phyloP scores from a whole-genome alignment of 1,140 invertebrate species.

The Rhyacophila brunnea region DNA sequence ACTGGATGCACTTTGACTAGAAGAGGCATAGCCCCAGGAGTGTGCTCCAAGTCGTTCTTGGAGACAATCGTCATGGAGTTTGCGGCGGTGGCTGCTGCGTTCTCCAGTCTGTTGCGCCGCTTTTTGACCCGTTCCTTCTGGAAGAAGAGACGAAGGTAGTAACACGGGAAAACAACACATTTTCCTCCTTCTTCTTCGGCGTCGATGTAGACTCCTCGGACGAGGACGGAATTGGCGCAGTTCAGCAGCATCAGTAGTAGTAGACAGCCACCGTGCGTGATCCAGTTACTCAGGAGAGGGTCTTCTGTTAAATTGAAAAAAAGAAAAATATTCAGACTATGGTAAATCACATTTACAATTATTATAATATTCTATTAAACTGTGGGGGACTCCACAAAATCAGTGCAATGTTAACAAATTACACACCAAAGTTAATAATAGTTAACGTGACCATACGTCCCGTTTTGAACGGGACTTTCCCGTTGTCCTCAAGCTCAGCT shows the following conservation, averaged over 20 bases:
- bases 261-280: constrained; percentile 71
- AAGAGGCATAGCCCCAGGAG: constrained; percentile 32
- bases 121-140: constrained; percentile 64
- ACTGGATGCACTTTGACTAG: not conserved
- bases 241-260: constrained; percentile 75
- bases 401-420: no score
- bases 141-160: constrained; percentile 76
- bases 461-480: constrained; percentile 17
- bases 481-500: no score
- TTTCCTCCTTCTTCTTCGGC: constrained; percentile 75
- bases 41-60: not conserved
- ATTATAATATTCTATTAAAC: no score
- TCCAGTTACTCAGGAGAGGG: constrained; percentile 72
- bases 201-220: constrained; percentile 81
- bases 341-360: no score
- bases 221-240: constrained; percentile 79
- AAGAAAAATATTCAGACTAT: constrained; percentile 5
- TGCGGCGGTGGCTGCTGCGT: constrained; percentile 28
- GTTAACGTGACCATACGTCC: constrained; percentile 15
- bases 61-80: constrained; percentile 30
- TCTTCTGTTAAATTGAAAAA: constrained; percentile 61
- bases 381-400: no score
- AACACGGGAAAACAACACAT: constrained; percentile 77
- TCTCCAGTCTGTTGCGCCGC: constrained; percentile 46
- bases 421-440: no score